A percentile compares a stretch with the other conserved stretches of the same genome.
phyloP scores from a whole-genome alignment of 2,113 vertebrate species.

The Helogale parvula region DNA sequence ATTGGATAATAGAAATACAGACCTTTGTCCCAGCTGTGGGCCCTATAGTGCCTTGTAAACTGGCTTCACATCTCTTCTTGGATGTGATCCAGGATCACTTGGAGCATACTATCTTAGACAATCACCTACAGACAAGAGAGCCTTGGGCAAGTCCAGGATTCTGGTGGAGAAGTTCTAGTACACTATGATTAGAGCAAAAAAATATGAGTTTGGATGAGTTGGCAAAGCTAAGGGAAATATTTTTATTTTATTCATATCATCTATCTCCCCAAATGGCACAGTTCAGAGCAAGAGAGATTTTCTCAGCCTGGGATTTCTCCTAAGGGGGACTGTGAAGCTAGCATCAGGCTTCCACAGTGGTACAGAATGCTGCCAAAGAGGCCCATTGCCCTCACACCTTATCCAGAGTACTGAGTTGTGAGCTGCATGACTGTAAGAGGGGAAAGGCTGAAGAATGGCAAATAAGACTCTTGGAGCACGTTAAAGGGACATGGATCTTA shows the following conservation, averaged over 20 bases:
- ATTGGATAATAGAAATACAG: background rate
- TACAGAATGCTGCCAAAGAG: background rate
- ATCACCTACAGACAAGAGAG: background rate
- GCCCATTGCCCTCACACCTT: too few relatives aligned
- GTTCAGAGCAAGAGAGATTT: background rate
- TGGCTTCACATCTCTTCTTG: too few relatives aligned
- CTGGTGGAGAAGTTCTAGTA: background rate
- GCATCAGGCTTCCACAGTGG: too few relatives aligned
- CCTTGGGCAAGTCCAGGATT: background rate
- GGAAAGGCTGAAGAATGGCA: background rate
- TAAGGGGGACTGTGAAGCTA: background rate
- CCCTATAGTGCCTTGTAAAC: background rate
- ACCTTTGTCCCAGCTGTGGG: background rate
- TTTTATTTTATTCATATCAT: background rate
- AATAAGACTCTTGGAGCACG: background rate
- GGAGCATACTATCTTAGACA: background rate
- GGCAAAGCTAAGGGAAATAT: background rate
- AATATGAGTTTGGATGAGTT: background rate
- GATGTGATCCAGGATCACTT: background rate
- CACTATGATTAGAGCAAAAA: background rate
- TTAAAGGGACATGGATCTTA: background rate
- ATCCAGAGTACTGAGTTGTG: background rate
- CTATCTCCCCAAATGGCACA: background rate
- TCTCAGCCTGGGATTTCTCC: background rate
- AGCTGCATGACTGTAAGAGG: background rate